Conservation (phyloP, 2,888 invertebrate genomes). For the Athetis lepigone region DNA sequence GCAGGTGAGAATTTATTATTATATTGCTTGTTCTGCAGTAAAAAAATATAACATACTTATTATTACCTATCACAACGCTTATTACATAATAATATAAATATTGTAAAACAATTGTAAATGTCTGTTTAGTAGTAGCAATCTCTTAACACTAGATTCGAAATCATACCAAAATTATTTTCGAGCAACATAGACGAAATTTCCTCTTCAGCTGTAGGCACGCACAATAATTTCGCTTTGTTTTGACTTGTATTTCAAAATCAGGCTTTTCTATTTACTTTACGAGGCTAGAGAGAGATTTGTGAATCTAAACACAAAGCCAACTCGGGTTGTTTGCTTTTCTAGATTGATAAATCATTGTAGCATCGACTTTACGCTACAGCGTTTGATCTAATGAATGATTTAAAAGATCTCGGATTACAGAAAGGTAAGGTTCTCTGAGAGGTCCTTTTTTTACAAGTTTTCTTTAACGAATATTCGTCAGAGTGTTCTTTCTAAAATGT, state of each 20-base stretch:
- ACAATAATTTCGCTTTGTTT: constrained; percentile 3
- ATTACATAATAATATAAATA: no score
- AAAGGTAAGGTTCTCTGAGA: constrained; percentile 4
- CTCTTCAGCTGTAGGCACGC: background rate
- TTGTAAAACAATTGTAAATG: no score
- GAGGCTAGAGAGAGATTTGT: constrained; percentile 26
- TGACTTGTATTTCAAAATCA: constrained; percentile 15
- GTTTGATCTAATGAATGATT: constrained; percentile 53
- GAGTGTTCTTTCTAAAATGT: background rate
- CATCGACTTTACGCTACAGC: constrained; percentile 42
- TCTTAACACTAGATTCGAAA: no score
- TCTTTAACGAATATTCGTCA: background rate
- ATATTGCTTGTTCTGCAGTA: no score
- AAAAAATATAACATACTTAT: no score
- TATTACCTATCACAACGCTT: no score
- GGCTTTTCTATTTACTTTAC: constrained; percentile 14
- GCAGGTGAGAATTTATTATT: no score
- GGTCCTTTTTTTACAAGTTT: no score
- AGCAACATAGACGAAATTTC: background rate
- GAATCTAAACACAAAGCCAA: constrained; percentile 54
- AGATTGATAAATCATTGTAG: constrained; percentile 60
- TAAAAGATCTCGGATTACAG: constrained; percentile 36
- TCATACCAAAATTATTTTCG: background rate
- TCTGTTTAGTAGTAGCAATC: no score
- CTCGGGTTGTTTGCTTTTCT: constrained; percentile 43